phyloP scores from a whole-genome alignment of 53 echinoderm and acorn worm genomes.

The Patiria pectinifera region DNA sequence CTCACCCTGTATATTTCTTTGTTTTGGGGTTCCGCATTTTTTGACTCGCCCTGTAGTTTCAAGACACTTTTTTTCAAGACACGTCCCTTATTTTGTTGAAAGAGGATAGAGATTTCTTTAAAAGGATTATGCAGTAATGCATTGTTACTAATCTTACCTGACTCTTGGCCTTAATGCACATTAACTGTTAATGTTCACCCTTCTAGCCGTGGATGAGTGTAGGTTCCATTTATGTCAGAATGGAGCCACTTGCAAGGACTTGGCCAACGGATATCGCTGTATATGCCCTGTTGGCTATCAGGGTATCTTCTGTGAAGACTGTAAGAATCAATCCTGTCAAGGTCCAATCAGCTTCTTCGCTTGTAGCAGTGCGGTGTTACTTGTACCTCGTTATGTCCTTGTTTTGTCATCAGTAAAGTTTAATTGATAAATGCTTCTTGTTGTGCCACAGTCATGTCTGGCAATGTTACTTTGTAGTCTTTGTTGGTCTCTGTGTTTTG shows the following conservation, averaged over 20 bases:
- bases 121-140: no score
- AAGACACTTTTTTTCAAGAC: no score
- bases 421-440: neutral
- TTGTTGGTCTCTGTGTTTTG: no score
- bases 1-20: no score
- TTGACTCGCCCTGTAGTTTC: no score
- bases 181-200: no score
- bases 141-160: no score
- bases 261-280: slow-evolving; percentile 35
- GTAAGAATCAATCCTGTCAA: slow-evolving; percentile 4
- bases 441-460: neutral
- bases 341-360: slow-evolving; percentile 62
- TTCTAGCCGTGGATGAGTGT: neutral
- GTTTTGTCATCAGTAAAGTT: neutral
- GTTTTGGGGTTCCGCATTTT: no score
- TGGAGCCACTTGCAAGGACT: slow-evolving; percentile 33
- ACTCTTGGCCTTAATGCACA: no score
- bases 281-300: slow-evolving; percentile 16
- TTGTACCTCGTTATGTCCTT: neutral
- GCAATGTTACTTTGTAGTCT: no score
- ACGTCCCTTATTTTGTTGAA: no score
- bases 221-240: neutral
- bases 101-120: no score
- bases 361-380: neutral
- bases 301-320: slow-evolving; percentile 51